Percentiles rank a stretch among this genome's conserved stretches.
These are phyloP conservation scores for Caenorhabditis elegans DNA, from an alignment of 1,140 invertebrate genomes.

Conservation along the genomic window WBcel235 BX284606.5:650501-651000, in stretches of 20 bases:
- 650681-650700: too few relatives aligned
- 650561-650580: too few relatives aligned
- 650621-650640: too few relatives aligned
- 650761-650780: not conserved
- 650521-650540: too few relatives aligned
- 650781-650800: not conserved
- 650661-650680: too few relatives aligned
- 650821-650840: conserved; percentile 5
- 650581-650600: too few relatives aligned
- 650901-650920: not conserved
- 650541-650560: too few relatives aligned
- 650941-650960: not conserved
- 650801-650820: not conserved
- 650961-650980: too few relatives aligned
- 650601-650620: too few relatives aligned
- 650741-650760: conserved; percentile 6
- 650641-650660: too few relatives aligned
- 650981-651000: too few relatives aligned
- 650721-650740: not conserved
- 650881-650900: conserved; percentile 9
- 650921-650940: not conserved
- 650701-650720: not conserved
- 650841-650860: conserved; percentile 26
- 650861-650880: conserved; percentile 14
- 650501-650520: too few relatives aligned